Evolutionary conservation across 2,113 vertebrate genomes (phyloP).

Genomic region (Perca schrenkii): DNA sequence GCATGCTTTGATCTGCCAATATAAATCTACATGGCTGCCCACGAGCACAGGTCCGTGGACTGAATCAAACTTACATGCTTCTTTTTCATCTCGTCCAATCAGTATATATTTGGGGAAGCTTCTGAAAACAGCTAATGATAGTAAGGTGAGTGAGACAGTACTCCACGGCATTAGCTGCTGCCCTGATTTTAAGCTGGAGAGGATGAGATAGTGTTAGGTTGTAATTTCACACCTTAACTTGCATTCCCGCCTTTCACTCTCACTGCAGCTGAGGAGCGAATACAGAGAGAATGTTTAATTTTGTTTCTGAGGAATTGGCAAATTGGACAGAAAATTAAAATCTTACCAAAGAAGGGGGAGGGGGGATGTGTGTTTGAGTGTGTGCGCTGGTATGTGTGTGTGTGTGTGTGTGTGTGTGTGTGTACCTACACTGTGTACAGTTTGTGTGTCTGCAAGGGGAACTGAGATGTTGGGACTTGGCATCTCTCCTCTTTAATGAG

Average conservation of each 20-base stretch:
- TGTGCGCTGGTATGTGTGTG: not conserved
- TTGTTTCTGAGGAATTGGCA: conserved; percentile 46
- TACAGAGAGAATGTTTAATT: conserved; percentile 55
- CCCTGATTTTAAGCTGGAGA: conserved; percentile 38
- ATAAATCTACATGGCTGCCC: conserved; percentile 41
- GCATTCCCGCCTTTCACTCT: conserved; percentile 17
- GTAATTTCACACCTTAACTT: conserved; percentile 72
- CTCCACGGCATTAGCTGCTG: conserved; percentile 38
- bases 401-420: not conserved
- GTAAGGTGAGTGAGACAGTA: conserved; percentile 45
- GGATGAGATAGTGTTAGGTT: conserved; percentile 60
- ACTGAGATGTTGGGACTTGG: conserved; percentile 64
- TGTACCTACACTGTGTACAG: conserved; percentile 4
- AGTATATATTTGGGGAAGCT: conserved; percentile 42
- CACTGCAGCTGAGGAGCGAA: conserved; percentile 37
- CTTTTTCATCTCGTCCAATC: conserved; percentile 61
- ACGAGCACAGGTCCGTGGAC: not conserved
- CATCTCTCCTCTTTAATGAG: conserved; percentile 83
- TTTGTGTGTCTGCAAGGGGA: conserved; percentile 52
- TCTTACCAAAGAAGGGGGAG: conserved; percentile 2
- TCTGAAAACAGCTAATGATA: conserved; percentile 64
- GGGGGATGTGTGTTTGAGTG: not conserved
- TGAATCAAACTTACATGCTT: conserved; percentile 27
- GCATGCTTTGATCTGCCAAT: conserved; percentile 67
- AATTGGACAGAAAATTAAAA: conserved; percentile 47